These are phyloP conservation scores for Glyptemys insculpta DNA, from an alignment of 2,797 vertebrate species.

Conservation along the genomic window DNA sequence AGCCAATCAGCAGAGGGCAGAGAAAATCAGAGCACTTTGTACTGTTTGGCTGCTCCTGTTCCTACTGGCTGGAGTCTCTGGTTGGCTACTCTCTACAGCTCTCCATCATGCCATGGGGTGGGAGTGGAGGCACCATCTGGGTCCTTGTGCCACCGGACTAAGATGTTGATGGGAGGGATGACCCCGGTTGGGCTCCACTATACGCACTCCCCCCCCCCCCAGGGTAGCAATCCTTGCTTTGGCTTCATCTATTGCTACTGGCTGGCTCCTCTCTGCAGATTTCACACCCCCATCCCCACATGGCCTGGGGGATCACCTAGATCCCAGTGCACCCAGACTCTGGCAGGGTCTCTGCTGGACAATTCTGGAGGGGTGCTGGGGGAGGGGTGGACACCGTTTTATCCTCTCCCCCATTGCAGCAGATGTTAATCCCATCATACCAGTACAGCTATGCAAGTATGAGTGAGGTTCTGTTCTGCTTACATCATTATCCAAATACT, in stretches of 20 bases:
- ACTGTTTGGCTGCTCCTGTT: neutral
- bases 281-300: neutral
- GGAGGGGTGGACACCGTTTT: neutral
- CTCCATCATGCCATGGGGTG: neutral
- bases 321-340: neutral
- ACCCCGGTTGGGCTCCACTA: neutral
- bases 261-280: neutral
- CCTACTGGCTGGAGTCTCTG: neutral
- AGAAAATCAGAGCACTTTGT: neutral
- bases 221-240: neutral
- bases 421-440: neutral
- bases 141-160: neutral
- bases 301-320: too few species aligned
- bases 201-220: neutral
- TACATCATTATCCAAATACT: accelerated
- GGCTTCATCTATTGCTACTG: neutral
- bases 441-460: accelerated
- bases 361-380: neutral
- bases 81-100: neutral
- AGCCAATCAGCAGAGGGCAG: neutral
- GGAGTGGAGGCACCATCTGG: neutral
- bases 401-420: neutral
- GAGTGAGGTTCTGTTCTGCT: neutral
- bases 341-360: neutral
- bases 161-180: neutral